phyloP scores from a whole-genome alignment of 2,797 vertebrate species.

The Thamnophis elegans region DNA sequence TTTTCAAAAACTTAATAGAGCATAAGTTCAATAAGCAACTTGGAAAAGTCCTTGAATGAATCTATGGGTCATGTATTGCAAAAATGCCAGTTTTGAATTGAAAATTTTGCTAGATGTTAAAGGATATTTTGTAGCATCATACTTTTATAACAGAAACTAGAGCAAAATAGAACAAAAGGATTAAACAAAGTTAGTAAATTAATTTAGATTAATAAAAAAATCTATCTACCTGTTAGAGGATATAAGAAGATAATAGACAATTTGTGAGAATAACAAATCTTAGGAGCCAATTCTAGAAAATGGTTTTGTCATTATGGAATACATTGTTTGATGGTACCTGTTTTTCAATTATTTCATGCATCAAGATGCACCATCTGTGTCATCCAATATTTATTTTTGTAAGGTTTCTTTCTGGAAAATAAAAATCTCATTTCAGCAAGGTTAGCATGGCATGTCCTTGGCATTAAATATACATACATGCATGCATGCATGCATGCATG shows the following conservation, averaged over 20 bases:
- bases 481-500: no score
- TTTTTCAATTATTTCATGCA: background rate
- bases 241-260: background rate
- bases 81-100: background rate
- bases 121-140: background rate
- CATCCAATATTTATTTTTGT: background rate
- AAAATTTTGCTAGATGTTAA: background rate
- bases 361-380: background rate
- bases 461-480: background rate
- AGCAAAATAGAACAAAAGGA: background rate
- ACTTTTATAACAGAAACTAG: background rate
- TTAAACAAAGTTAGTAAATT: background rate
- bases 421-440: background rate
- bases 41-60: background rate
- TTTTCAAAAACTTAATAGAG: background rate
- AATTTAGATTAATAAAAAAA: background rate
- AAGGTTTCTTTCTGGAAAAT: background rate
- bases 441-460: background rate
- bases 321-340: background rate
- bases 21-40: background rate
- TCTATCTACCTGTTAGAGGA: background rate
- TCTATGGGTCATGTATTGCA: background rate
- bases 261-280: background rate
- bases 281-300: background rate
- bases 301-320: background rate